phyloP scores from a whole-genome alignment of 1,140 invertebrate genomes.

The Phymastichus coffea region DNA sequence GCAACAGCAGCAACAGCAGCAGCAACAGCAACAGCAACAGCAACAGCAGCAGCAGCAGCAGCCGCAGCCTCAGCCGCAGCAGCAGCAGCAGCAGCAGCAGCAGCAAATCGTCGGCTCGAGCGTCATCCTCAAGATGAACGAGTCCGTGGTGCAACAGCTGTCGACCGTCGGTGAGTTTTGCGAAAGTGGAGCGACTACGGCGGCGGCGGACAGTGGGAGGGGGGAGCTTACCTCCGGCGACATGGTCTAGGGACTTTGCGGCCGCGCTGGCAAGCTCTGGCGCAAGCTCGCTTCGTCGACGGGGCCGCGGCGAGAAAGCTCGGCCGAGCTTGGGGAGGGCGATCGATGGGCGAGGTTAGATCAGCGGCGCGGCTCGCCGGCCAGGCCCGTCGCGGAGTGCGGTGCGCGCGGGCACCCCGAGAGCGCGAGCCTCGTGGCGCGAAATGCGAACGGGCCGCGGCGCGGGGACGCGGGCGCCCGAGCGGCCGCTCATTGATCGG shows the following conservation, averaged over 20 bases:
- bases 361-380: neutral
- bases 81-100: conserved; percentile 36
- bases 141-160: conserved; percentile 64
- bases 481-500: neutral
- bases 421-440: neutral
- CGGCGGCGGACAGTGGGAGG: neutral
- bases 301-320: too few species aligned
- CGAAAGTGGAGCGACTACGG: neutral
- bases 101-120: conserved; percentile 49
- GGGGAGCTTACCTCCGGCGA: neutral
- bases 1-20: conserved; percentile 31
- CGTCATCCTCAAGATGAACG: conserved; percentile 74
- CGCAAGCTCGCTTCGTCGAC: too few species aligned
- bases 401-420: neutral
- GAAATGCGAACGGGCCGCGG: neutral
- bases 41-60: conserved; percentile 29
- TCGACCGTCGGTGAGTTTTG: conserved; percentile 67
- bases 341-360: neutral
- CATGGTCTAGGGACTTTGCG: too few species aligned
- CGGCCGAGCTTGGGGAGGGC: too few species aligned
- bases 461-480: neutral
- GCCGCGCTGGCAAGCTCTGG: too few species aligned
- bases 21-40: conserved; percentile 19
- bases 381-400: neutral
- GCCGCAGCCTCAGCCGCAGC: too few species aligned